Conservation (phyloP, 2,113 vertebrate species). For the Hypomesus transpacificus region DNA sequence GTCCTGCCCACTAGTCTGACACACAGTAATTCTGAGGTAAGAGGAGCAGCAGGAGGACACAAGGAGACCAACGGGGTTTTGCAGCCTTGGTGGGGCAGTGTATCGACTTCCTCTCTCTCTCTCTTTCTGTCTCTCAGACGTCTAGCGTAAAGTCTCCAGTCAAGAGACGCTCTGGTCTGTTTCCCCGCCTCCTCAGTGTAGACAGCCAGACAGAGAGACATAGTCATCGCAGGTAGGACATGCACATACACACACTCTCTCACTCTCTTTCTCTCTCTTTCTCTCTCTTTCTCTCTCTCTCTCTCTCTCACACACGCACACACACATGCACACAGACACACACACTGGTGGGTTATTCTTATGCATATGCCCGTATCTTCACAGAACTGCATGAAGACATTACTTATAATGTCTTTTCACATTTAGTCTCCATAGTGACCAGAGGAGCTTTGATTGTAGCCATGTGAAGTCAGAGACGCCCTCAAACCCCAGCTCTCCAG, state of each 20-base stretch:
- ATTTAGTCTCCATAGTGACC: conserved; percentile 75
- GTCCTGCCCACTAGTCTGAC: conserved; percentile 83
- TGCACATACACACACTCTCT: not conserved
- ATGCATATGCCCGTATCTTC: not conserved
- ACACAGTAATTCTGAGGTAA: conserved; percentile 82
- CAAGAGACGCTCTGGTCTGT: conserved; percentile 87
- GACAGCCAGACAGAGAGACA: conserved; percentile 83
- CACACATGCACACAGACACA: not conserved
- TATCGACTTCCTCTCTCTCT: not conserved
- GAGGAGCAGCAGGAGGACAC: conserved; percentile 21
- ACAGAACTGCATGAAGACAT: not conserved
- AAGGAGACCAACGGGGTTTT: not conserved
- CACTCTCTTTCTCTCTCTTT: not conserved
- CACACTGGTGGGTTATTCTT: not conserved
- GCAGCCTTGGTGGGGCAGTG: not conserved
- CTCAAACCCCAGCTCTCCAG: conserved; percentile 92
- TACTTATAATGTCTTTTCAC: not conserved
- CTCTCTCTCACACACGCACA: not conserved
- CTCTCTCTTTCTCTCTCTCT: not conserved
- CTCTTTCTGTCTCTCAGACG: conserved; percentile 22
- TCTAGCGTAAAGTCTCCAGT: conserved; percentile 79
- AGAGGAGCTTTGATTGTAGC: conserved; percentile 80
- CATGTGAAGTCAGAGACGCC: conserved; percentile 84
- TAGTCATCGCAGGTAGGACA: conserved; percentile 73
- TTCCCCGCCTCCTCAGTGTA: conserved; percentile 85